Percentiles rank a stretch among this genome's conserved stretches.
Conservation (phyloP, 2,888 invertebrate species). For the Bunonema sp. region DNA sequence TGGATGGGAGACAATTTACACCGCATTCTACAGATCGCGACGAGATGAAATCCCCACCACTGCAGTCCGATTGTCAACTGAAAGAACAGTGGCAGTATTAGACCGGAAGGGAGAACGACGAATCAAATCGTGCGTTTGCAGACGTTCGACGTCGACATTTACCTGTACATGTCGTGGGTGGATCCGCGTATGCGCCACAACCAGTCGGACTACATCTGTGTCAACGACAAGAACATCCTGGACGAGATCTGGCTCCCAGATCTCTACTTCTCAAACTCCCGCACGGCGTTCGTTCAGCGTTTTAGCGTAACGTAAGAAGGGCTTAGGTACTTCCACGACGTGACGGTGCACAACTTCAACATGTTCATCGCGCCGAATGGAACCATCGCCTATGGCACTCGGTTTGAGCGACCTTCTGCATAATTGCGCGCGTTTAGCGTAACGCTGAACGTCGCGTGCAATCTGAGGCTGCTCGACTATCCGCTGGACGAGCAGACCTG, state of each 20-base stretch:
- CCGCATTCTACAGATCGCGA: no score
- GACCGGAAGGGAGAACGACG: no score
- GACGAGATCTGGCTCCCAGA: conserved; percentile 30
- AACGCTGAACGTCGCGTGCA: conserved; percentile 87
- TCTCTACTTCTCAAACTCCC: no score
- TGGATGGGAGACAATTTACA: no score
- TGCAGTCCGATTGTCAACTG: no score
- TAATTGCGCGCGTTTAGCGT: conserved; percentile 5
- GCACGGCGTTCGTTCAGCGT: background rate
- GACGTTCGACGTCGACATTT: conserved; percentile 33
- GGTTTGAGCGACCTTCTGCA: background rate
- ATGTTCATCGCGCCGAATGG: background rate
- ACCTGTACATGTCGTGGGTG: conserved; percentile 32
- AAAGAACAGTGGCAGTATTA: no score
- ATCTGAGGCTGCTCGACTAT: conserved; percentile 98
- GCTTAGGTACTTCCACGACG: background rate
- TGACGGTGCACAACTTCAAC: background rate
- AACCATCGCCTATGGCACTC: background rate
- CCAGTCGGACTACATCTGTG: conserved; percentile 16
- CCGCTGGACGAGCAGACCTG: conserved; percentile 94
- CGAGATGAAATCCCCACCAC: no score
- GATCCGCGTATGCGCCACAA: conserved; percentile 22
- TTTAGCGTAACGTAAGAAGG: background rate
- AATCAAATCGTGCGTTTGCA: conserved; percentile 8
- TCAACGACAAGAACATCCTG: conserved; percentile 23